Evolutionary conservation across 2,888 invertebrate species (phyloP).

Genomic region (Charanyca ferruginea): DNA sequence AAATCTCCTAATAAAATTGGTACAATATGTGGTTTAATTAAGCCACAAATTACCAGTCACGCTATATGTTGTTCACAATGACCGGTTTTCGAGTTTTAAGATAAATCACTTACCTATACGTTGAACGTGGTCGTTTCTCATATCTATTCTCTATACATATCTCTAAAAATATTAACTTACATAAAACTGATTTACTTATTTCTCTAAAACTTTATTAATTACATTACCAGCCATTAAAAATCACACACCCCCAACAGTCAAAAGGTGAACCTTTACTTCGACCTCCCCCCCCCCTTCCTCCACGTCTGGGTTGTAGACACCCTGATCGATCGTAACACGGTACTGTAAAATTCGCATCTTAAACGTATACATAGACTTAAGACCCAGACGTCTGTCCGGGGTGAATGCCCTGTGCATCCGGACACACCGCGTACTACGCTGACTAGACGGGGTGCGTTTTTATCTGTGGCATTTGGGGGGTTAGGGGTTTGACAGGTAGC

Average conservation of each 20-base stretch:
- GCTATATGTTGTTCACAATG: no score
- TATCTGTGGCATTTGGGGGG: slow-evolving; percentile 18
- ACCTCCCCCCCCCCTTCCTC: background rate
- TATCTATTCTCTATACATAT: no score
- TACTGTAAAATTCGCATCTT: slow-evolving; percentile 66
- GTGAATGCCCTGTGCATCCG: slow-evolving; percentile 68
- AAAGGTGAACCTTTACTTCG: slow-evolving; percentile 37
- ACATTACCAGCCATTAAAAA: slow-evolving; percentile 20
- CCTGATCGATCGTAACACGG: slow-evolving; percentile 61
- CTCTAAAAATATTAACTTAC: background rate
- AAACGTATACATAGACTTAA: slow-evolving; percentile 63
- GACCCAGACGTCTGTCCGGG: slow-evolving; percentile 73
- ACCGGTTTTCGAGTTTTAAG: no score
- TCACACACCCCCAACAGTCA: slow-evolving; percentile 25
- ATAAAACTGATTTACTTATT: no score
- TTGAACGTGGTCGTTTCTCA: no score
- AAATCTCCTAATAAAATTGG: no score
- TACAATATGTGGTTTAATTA: no score
- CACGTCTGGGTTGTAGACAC: slow-evolving; percentile 56
- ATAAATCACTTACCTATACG: no score
- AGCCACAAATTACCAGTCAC: no score
- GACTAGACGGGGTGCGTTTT: slow-evolving; percentile 50
- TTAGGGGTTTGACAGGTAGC: background rate
- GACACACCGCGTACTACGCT: slow-evolving; percentile 44
- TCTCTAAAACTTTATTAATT: slow-evolving; percentile 12